Base-by-base conservation (phyloP, 2,113 vertebrate genomes). In the Lates calcarifer region DNA sequence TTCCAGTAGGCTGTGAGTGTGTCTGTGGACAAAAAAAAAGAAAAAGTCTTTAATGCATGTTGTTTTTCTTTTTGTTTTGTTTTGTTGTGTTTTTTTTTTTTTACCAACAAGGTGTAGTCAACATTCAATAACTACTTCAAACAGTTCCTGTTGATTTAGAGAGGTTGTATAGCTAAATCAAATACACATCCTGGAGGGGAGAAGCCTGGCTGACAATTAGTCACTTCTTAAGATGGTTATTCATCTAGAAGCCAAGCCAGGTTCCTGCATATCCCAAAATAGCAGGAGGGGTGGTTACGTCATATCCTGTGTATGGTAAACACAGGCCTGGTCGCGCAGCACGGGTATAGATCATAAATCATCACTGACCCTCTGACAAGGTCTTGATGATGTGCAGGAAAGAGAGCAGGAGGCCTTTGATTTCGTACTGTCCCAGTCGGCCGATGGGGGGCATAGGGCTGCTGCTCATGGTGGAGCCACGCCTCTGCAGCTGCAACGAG, bases 1-100 rank as follows among this genome's bases (percentile, higher is more conserved):
- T 96, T 98, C 98, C 98, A 99, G 89, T 98, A 99, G 51, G 96
- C 93, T 77, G 94, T 81, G 55, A 99, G 94, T 29, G 96, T 97
- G 77, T 99, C 98, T 99, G 93, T 0, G 69, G 51, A 33, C 37
- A 85, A 75, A 77, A 14, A 39, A 13, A 72, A 28, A 64, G 4
- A 55, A 1, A 63, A 17, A 67, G 18, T 12, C 31, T 56, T 58
- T 11, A 4, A 24, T 49, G 1, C 3, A 39, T 17, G 24, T 13
- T 33, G 33, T 33, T 2, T 41, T 12, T 41, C 14, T 11, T 9
- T 64, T 53, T 33, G n/a, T n/a, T n/a, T n/a, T 17, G 8, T 47
- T 10, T 45, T 51, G 12, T 28, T n/a, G 3, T 33, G 33, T 33
- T 2, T 41, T 12, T 41, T 41, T 11, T 9, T 64, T 53, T 33